Evolutionary conservation across 2,113 vertebrate species (phyloP).

Genomic region (Lota lota): DNA sequence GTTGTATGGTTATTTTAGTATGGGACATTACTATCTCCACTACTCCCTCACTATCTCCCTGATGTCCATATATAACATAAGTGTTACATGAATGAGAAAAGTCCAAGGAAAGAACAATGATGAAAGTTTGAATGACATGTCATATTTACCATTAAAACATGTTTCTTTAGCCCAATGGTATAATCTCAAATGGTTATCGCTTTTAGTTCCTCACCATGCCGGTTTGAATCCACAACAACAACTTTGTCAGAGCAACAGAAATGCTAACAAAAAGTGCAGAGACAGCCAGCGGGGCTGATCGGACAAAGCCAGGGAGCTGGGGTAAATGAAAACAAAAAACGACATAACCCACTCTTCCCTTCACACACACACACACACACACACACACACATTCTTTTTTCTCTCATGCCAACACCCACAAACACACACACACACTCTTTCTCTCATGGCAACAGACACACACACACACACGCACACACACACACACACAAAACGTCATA

Average conservation of each 20-base stretch:
- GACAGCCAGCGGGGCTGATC: constrained; percentile 43
- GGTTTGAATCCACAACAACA: constrained; percentile 24
- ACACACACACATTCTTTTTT: constrained; percentile 4
- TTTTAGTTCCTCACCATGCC: constrained; percentile 16
- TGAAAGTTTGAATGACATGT: no score
- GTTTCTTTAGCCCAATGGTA: not conserved
- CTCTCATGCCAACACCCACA: not conserved
- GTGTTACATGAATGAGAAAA: not conserved
- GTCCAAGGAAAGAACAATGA: not conserved
- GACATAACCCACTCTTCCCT: constrained; percentile 5
- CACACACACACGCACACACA: no score
- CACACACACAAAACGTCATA: no score
- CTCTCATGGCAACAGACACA: no score
- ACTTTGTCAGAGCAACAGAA: constrained; percentile 41
- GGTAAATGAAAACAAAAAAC: constrained; percentile 53
- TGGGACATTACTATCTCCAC: no score
- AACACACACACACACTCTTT: not conserved
- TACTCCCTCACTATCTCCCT: no score
- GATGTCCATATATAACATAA: no score
- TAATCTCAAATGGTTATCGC: not conserved
- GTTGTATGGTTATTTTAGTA: no score
- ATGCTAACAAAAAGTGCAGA: constrained; percentile 53
- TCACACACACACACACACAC: not conserved
- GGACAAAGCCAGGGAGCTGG: constrained; percentile 39
- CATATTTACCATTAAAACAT: constrained; percentile 14